These are phyloP conservation scores for Synanthedon andrenaeformis DNA, from an alignment of 2,888 invertebrate species.

Conservation along the genomic window DNA sequence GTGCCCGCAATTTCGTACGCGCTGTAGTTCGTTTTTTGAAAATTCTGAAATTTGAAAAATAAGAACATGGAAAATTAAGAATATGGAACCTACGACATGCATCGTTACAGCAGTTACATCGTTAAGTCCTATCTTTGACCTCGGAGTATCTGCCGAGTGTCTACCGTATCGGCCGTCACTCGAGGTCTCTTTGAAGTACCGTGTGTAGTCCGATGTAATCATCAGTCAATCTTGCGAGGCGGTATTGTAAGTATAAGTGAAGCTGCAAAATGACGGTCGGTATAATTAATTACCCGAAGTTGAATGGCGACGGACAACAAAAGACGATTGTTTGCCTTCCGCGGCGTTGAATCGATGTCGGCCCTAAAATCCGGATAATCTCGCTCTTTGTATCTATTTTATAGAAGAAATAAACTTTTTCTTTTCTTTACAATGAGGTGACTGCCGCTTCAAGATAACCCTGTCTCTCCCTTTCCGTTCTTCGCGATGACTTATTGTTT, in stretches of 20 bases:
- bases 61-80: too few relatives aligned
- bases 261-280: slow-evolving; percentile 51
- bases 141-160: too few relatives aligned
- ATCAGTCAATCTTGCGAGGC: slow-evolving; percentile 28
- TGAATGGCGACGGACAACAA: slow-evolving; percentile 56
- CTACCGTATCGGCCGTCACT: not conserved
- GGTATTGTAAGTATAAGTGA: slow-evolving; percentile 36
- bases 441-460: slow-evolving; percentile 14
- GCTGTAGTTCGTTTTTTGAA: too few relatives aligned
- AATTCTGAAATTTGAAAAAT: too few relatives aligned
- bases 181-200: not conserved
- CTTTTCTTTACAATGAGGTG: slow-evolving; percentile 43
- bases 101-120: too few relatives aligned
- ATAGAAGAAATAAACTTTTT: slow-evolving; percentile 60
- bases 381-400: slow-evolving; percentile 55
- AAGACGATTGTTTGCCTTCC: slow-evolving; percentile 63
- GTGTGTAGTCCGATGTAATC: slow-evolving; percentile 1
- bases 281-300: slow-evolving; percentile 61
- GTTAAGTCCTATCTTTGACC: too few relatives aligned
- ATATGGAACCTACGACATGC: too few relatives aligned
- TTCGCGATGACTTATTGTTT: not conserved
- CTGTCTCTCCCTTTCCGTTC: slow-evolving; percentile 16
- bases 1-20: too few relatives aligned
- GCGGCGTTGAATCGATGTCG: slow-evolving; percentile 53
- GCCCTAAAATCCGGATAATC: slow-evolving; percentile 60